Percentiles rank a stretch among this genome's conserved stretches.
phyloP scores from a whole-genome alignment of 1,140 invertebrate genomes.

The Babylonia areolata region DNA sequence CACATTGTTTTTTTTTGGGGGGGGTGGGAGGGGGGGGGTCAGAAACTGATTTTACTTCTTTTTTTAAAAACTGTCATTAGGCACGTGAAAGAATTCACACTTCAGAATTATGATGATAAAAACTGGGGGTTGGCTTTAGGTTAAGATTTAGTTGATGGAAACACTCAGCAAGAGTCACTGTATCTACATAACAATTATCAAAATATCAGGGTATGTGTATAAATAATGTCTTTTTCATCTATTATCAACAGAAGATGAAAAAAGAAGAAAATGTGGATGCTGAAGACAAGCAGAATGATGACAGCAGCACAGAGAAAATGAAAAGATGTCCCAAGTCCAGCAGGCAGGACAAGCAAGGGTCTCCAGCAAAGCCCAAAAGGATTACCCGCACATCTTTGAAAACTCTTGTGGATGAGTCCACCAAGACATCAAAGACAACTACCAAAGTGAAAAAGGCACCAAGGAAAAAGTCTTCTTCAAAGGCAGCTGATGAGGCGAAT shows the following conservation, averaged over 20 bases:
- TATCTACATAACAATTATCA: too few relatives aligned
- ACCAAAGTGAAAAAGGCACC: background rate
- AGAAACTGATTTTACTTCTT: background rate
- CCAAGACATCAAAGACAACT: background rate
- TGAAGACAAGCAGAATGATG: background rate
- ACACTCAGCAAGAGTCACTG: background rate
- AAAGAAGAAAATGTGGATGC: background rate
- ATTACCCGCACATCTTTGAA: conserved; percentile 4
- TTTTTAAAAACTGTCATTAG: too few relatives aligned
- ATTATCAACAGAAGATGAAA: background rate
- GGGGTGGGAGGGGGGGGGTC: background rate
- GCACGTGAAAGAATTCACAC: too few relatives aligned
- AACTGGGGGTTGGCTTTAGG: too few relatives aligned
- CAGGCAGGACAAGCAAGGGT: background rate
- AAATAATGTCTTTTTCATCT: background rate
- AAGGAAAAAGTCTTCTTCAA: background rate
- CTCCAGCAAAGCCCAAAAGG: background rate
- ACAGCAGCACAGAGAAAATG: background rate
- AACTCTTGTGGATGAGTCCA: background rate
- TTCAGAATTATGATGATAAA: too few relatives aligned
- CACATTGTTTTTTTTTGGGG: too few relatives aligned
- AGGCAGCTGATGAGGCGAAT: background rate
- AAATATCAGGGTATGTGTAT: background rate
- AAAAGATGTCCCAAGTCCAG: background rate
- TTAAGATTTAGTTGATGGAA: too few relatives aligned